These are phyloP conservation scores for Odontophorus gujanensis DNA, from an alignment of 2,113 vertebrate species.

Conservation along the genomic window DNA sequence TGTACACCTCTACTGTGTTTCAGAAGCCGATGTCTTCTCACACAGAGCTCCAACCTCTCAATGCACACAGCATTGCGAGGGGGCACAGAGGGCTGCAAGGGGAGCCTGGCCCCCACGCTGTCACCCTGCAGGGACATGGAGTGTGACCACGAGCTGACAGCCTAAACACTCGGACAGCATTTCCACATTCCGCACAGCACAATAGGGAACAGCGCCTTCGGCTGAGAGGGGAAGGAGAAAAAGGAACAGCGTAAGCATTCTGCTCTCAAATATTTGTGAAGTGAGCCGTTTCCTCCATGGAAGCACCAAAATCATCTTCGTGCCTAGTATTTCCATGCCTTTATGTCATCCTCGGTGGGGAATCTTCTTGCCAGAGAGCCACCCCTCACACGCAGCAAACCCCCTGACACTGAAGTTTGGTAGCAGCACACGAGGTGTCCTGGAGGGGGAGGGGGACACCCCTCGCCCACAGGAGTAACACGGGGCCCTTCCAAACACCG, in stretches of 20 bases:
- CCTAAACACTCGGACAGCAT: background rate
- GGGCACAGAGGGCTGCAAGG: background rate
- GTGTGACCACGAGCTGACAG: background rate
- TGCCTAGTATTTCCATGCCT: background rate
- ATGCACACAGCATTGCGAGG: background rate
- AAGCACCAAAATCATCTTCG: background rate
- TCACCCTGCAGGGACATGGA: background rate
- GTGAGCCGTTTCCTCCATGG: background rate
- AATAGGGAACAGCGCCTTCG: background rate
- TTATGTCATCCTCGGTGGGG: background rate
- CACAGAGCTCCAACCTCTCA: background rate
- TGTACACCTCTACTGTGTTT: background rate
- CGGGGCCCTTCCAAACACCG: accelerated
- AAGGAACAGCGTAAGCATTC: background rate
- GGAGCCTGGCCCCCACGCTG: background rate
- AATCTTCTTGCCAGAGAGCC: background rate
- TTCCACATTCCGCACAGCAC: background rate
- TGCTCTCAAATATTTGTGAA: background rate
- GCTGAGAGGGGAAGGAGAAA: background rate
- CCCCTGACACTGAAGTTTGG: background rate
- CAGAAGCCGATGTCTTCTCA: background rate
- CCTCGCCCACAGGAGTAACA: background rate
- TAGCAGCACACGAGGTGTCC: background rate
- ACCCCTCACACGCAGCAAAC: background rate
- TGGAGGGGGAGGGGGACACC: no score